phyloP scores from a whole-genome alignment of 2,797 vertebrate genomes.

The Macrochelys suwanniensis region DNA sequence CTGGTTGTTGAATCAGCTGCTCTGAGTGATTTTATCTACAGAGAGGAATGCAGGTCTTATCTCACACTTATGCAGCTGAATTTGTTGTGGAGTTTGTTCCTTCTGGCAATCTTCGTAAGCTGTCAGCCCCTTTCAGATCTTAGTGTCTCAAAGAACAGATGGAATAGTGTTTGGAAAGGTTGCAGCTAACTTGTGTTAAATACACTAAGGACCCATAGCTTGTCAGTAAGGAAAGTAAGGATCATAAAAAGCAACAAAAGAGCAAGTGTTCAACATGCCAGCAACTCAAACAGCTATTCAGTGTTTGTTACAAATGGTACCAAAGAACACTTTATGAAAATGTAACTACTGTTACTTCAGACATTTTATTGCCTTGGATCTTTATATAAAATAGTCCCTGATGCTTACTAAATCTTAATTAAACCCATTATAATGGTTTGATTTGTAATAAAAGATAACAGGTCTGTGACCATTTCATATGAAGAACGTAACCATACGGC shows the following conservation, averaged over 20 bases:
- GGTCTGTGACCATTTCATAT: slow-evolving; percentile 19
- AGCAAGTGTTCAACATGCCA: slow-evolving; percentile 50
- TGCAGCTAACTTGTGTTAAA: slow-evolving; percentile 46
- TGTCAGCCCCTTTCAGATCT: slow-evolving; percentile 45
- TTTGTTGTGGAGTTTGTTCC: slow-evolving; percentile 39
- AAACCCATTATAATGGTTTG: slow-evolving; percentile 21
- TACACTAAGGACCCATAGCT: slow-evolving; percentile 30
- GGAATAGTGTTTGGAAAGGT: not conserved
- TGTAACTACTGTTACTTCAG: slow-evolving; percentile 6
- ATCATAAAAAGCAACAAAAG: slow-evolving; percentile 63
- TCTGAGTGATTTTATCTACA: slow-evolving; percentile 51
- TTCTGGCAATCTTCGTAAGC: slow-evolving; percentile 34
- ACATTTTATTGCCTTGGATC: slow-evolving; percentile 38
- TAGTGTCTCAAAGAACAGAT: slow-evolving; percentile 43
- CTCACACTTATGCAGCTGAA: slow-evolving; percentile 32
- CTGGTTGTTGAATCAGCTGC: slow-evolving; percentile 63
- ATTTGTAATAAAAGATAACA: slow-evolving; percentile 43
- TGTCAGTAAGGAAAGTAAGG: slow-evolving; percentile 63
- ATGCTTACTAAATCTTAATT: slow-evolving; percentile 59
- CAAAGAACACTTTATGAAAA: slow-evolving; percentile 49
- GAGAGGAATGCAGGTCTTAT: slow-evolving; percentile 35
- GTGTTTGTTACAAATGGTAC: slow-evolving; percentile 30
- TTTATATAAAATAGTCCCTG: slow-evolving; percentile 56
- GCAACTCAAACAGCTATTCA: slow-evolving; percentile 4
- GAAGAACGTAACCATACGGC: not conserved